Evolutionary conservation across 2,888 invertebrate genomes (phyloP).

Genomic region (Sepioteuthis lessoniana): DNA sequence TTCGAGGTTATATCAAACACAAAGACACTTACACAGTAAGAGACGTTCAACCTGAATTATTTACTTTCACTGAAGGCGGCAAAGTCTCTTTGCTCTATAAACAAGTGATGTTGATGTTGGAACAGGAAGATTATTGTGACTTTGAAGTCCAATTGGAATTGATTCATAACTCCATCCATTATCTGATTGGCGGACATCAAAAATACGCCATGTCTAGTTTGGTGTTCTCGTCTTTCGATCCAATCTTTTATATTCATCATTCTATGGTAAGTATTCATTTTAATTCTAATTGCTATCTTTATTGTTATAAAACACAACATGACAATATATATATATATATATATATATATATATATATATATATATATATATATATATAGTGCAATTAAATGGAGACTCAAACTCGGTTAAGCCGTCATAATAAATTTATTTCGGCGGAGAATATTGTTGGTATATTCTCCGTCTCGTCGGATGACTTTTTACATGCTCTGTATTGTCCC

Average conservation of each 20-base stretch:
- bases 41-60: conserved; percentile 46
- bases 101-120: conserved; percentile 47
- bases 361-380: too few relatives aligned
- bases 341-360: too few relatives aligned
- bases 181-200: conserved; percentile 52
- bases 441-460: too few relatives aligned
- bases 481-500: too few relatives aligned
- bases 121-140: conserved; percentile 50
- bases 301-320: too few relatives aligned
- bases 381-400: too few relatives aligned
- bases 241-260: conserved; percentile 56
- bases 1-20: conserved; percentile 43
- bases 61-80: conserved; percentile 43
- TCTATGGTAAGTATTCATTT: conserved; percentile 49
- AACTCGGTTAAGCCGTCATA: too few relatives aligned
- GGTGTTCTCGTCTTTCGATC: conserved; percentile 55
- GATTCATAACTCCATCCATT: conserved; percentile 50
- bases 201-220: conserved; percentile 54
- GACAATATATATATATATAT: too few relatives aligned
- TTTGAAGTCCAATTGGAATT: conserved; percentile 50
- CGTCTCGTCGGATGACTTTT: too few relatives aligned
- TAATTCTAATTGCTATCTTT: too few relatives aligned
- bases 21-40: conserved; percentile 44
- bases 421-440: too few relatives aligned
- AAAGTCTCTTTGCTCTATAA: conserved; percentile 44